phyloP scores from a whole-genome alignment of 2,797 vertebrate genomes.

The Sebastes steindachneri region DNA sequence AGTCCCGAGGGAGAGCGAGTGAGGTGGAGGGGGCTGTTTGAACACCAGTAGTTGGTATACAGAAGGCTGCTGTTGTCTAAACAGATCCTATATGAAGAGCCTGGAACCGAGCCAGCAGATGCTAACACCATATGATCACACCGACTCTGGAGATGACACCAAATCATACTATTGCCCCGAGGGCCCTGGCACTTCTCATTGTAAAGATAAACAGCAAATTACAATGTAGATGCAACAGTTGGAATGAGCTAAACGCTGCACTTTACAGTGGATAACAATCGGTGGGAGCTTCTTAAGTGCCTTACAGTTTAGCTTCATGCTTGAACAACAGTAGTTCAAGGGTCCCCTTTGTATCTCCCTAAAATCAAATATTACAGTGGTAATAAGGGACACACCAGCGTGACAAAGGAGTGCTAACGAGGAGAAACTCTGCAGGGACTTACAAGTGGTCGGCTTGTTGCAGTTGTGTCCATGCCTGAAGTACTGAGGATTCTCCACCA shows the following conservation, averaged over 20 bases:
- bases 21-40: neutral
- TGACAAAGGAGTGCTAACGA: neutral
- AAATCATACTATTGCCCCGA: slow-evolving; percentile 25
- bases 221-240: neutral
- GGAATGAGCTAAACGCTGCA: neutral
- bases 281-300: neutral
- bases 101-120: slow-evolving; percentile 48
- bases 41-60: slow-evolving; percentile 17
- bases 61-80: slow-evolving; percentile 36
- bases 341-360: neutral
- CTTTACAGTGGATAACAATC: neutral
- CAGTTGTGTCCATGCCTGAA: slow-evolving; percentile 98
- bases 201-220: slow-evolving; percentile 55
- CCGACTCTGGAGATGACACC: slow-evolving; percentile 30
- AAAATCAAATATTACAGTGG: neutral
- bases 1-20: slow-evolving; percentile 41
- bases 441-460: slow-evolving; percentile 95
- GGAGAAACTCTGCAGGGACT: slow-evolving; percentile 72
- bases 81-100: slow-evolving; percentile 37
- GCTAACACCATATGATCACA: slow-evolving; percentile 50
- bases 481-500: slow-evolving; percentile 98
- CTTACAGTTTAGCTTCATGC: neutral
- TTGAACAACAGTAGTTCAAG: neutral
- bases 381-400: neutral
- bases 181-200: slow-evolving; percentile 16